phyloP scores from a whole-genome alignment of 2,888 invertebrate genomes.

The Lottia gigantea region DNA sequence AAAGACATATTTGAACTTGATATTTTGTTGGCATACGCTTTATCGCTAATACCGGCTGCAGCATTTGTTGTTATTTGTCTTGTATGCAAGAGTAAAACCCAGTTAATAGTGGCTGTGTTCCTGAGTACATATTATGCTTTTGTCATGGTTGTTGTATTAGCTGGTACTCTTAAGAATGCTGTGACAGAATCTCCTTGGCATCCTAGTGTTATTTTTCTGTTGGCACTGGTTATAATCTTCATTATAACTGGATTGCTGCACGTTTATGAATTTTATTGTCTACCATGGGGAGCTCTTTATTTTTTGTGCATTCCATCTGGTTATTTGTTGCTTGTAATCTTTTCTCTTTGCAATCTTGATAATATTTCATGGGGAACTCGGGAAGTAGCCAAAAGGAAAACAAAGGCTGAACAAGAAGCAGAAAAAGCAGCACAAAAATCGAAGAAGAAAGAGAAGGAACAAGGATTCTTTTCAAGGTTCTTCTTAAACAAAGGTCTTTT shows the following conservation, averaged over 20 bases:
- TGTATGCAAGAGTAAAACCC: constrained; percentile 44
- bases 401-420: constrained; percentile 70
- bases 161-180: constrained; percentile 53
- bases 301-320: constrained; percentile 63
- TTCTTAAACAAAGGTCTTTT: constrained; percentile 15
- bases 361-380: constrained; percentile 66
- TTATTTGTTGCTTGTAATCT: constrained; percentile 64
- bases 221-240: constrained; percentile 51
- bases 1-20: constrained; percentile 49
- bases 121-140: constrained; percentile 54
- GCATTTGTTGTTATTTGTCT: constrained; percentile 57
- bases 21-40: constrained; percentile 51
- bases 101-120: constrained; percentile 56
- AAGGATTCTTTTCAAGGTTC: constrained; percentile 69
- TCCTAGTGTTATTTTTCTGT: constrained; percentile 61
- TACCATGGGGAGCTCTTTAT: constrained; percentile 55
- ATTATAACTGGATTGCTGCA: constrained; percentile 54
- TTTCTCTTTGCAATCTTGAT: constrained; percentile 61
- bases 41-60: constrained; percentile 49
- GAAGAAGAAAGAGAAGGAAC: constrained; percentile 80
- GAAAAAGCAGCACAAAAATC: constrained; percentile 74
- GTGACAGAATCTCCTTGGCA: constrained; percentile 49
- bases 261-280: constrained; percentile 57
- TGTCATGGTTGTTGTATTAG: constrained; percentile 63
- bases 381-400: constrained; percentile 58